A percentile compares a stretch with the other conserved stretches of the same genome.
phyloP scores from a whole-genome alignment of 2,113 vertebrate species.

The Tichodroma muraria region DNA sequence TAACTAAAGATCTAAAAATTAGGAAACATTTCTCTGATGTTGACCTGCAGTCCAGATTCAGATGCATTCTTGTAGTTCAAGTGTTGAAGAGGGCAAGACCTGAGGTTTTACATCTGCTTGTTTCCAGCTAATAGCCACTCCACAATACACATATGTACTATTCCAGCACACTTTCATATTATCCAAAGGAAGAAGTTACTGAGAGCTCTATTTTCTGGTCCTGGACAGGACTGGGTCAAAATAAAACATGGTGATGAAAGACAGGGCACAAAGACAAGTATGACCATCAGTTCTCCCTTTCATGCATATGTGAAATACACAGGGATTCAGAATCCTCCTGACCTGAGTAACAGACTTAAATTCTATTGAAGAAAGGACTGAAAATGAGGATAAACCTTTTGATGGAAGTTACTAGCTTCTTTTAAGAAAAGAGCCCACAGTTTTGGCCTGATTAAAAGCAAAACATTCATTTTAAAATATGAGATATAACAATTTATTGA shows the following conservation, averaged over 20 bases:
- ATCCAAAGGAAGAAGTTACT: neutral
- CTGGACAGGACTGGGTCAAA: neutral
- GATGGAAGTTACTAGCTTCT: neutral
- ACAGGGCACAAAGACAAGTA: neutral
- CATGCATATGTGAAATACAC: neutral
- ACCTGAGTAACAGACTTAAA: neutral
- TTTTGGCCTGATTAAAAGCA: conserved; percentile 40
- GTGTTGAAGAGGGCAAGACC: neutral
- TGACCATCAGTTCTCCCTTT: neutral
- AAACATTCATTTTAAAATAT: neutral
- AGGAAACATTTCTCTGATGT: neutral
- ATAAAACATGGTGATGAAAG: neutral
- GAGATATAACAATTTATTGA: neutral
- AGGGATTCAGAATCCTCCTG: neutral
- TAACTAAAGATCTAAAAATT: neutral
- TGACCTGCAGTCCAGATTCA: neutral
- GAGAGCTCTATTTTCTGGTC: neutral
- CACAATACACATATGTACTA: neutral
- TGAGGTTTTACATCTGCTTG: neutral
- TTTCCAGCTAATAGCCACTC: neutral
- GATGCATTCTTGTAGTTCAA: neutral
- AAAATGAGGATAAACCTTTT: neutral
- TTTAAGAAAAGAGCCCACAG: neutral
- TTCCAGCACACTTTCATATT: neutral
- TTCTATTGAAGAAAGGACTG: neutral